Percentiles rank a stretch among this genome's conserved stretches.
These are phyloP conservation scores for Lathamus discolor DNA, from an alignment of 2,113 vertebrate species.

Conservation along the genomic window DNA sequence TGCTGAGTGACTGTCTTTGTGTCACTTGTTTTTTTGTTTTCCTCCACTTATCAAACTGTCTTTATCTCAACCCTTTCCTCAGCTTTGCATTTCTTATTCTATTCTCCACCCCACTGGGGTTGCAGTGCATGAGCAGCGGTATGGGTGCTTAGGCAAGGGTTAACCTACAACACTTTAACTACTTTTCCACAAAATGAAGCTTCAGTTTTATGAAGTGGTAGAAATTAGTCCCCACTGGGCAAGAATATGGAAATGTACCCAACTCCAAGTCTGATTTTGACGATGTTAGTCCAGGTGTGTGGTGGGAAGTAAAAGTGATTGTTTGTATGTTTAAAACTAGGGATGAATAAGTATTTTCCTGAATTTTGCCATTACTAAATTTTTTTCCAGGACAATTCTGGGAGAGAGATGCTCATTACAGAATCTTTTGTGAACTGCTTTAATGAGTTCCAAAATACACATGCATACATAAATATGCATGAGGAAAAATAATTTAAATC, in stretches of 20 bases:
- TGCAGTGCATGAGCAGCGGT: neutral
- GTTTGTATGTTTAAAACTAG: neutral
- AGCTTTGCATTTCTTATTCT: neutral
- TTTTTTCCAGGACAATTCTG: constrained; percentile 5
- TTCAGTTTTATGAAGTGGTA: neutral
- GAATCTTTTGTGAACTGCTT: constrained; percentile 42
- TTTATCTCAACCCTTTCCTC: neutral
- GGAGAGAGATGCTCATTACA: neutral
- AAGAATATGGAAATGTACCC: neutral
- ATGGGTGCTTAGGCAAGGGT: neutral
- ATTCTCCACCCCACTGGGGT: neutral
- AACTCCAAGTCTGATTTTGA: neutral
- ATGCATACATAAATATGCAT: constrained; percentile 63
- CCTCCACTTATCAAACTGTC: neutral
- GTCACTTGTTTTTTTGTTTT: neutral
- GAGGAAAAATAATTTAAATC: constrained; percentile 54
- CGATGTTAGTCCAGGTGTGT: neutral
- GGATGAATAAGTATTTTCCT: neutral
- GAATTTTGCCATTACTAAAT: neutral
- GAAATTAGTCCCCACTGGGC: neutral
- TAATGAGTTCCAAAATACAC: constrained; percentile 53
- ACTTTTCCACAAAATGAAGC: neutral
- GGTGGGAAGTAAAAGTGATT: neutral
- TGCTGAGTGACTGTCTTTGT: neutral
- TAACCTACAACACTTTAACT: neutral